Conservation (phyloP, 1,140 invertebrate genomes). For the Anoplophora glabripennis region DNA sequence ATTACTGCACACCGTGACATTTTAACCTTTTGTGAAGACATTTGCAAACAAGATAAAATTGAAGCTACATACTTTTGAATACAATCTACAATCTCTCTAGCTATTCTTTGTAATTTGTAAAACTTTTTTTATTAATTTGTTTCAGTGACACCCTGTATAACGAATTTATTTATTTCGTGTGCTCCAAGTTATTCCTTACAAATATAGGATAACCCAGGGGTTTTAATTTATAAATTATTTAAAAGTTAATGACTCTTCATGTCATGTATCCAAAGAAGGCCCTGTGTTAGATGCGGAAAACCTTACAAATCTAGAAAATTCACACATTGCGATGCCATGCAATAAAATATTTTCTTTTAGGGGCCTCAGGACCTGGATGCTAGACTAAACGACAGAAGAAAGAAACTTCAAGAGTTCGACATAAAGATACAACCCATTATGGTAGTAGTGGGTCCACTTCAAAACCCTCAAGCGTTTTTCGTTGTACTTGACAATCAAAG, state of each 20-base stretch:
- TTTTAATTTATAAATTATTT: neutral
- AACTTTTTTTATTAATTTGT: neutral
- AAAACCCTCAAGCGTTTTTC: neutral
- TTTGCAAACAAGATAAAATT: too few species aligned
- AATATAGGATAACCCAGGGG: neutral
- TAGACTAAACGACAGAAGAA: neutral
- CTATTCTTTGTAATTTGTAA: too few species aligned
- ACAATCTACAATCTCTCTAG: too few species aligned
- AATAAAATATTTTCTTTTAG: neutral
- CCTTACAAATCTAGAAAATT: neutral
- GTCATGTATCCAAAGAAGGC: neutral
- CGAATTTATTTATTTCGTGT: neutral
- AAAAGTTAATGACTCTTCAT: neutral
- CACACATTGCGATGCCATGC: neutral
- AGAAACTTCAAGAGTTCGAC: neutral
- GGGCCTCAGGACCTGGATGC: neutral
- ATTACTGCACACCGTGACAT: too few species aligned
- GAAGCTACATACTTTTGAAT: too few species aligned
- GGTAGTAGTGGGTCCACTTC: neutral
- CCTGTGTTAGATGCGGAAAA: constrained; percentile 4
- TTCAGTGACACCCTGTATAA: neutral
- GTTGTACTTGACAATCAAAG: constrained; percentile 1
- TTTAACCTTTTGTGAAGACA: too few species aligned
- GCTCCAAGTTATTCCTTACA: neutral
- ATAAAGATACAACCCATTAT: neutral